Conservation (phyloP, 2,888 invertebrate species). For the Mythimna lalbum region DNA sequence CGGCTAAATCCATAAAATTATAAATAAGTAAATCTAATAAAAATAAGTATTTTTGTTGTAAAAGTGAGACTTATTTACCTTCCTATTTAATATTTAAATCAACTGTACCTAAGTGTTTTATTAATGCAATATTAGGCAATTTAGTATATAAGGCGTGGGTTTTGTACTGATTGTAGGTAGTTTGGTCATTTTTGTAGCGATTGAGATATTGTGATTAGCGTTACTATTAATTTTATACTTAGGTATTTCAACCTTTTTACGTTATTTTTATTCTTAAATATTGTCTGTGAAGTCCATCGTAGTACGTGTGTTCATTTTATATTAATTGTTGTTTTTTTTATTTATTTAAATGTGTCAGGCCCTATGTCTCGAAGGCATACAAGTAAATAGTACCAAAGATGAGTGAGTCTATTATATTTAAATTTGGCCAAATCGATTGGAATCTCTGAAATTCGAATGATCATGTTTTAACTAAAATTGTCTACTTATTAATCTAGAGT, state of each 20-base stretch:
- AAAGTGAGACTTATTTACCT: constrained; percentile 27
- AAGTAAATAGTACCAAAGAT: constrained; percentile 60
- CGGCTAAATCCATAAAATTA: background rate
- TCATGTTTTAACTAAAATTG: constrained; percentile 2
- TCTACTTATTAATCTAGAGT: constrained; percentile 5
- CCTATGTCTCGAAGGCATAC: constrained; percentile 41
- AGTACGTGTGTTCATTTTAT: constrained; percentile 8
- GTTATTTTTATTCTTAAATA: constrained; percentile 21
- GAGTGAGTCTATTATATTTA: constrained; percentile 44
- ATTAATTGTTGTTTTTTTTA: constrained; percentile 18
- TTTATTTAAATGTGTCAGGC: constrained; percentile 22
- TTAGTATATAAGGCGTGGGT: constrained; percentile 36
- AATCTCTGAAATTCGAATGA: constrained; percentile 20
- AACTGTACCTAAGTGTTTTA: constrained; percentile 16
- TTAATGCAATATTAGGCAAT: constrained; percentile 39
- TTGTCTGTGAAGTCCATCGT: constrained; percentile 4
- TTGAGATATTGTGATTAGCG: constrained; percentile 10
- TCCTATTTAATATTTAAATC: constrained; percentile 2
- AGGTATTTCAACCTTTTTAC: constrained; percentile 20
- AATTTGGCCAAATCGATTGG: constrained; percentile 10
- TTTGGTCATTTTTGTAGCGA: constrained; percentile 32
- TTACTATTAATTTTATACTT: constrained; percentile 6
- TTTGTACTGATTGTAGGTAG: constrained; percentile 43
- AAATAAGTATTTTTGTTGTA: background rate
- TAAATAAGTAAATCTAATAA: background rate